Conservation (phyloP, 2,113 vertebrate genomes). For the Gasterosteus nipponicus region DNA sequence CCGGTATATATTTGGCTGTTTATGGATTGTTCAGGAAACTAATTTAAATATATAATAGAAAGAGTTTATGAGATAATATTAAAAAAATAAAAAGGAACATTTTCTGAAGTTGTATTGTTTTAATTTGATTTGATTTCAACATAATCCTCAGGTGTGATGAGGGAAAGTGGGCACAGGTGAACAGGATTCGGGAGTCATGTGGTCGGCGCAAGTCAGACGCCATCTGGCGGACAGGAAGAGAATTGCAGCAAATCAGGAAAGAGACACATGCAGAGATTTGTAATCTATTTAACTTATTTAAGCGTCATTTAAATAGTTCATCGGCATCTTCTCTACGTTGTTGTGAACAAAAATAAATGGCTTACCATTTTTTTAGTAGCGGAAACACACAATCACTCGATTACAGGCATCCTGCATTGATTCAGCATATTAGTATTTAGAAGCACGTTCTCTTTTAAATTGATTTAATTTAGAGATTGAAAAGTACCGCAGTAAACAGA, state of each 20-base stretch:
- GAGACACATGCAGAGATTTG: too few relatives aligned
- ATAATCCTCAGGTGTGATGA: background rate
- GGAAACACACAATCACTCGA: too few relatives aligned
- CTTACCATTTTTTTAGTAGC: background rate
- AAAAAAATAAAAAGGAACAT: background rate
- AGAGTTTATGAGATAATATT: background rate
- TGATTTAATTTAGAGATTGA: background rate
- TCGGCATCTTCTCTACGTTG: background rate
- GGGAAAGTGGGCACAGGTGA: background rate
- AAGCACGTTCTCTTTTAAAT: too few relatives aligned
- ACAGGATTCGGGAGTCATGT: background rate
- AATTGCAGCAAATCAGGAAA: background rate
- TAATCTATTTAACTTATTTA: background rate
- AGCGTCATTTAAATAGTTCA: background rate
- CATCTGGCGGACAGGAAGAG: background rate
- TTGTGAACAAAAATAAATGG: background rate
- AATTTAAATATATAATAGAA: background rate
- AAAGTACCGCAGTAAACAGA: background rate
- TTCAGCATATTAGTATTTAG: background rate
- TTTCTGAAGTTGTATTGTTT: background rate
- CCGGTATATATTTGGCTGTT: background rate
- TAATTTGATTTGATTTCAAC: background rate
- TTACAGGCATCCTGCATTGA: too few relatives aligned
- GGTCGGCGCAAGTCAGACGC: background rate
- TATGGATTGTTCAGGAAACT: background rate